Conservation (phyloP, 2,797 vertebrate species). For the Karalla daura region DNA sequence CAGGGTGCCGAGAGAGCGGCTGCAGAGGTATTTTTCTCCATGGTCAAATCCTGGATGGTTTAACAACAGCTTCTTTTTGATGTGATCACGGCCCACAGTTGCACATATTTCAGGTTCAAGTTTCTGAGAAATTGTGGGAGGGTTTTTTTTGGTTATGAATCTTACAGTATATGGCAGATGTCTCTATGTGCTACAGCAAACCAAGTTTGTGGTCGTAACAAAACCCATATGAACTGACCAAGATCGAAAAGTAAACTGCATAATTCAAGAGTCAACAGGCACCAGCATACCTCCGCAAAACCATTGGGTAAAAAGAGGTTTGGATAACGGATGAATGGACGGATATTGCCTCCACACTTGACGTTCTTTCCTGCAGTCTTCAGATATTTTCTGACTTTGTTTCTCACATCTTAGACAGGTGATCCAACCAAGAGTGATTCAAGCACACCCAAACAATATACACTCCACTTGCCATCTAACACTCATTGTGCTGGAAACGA, state of each 20-base stretch:
- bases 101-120: neutral
- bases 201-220: neutral
- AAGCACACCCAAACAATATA: neutral
- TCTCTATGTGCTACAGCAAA: neutral
- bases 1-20: slow-evolving; percentile 6
- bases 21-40: neutral
- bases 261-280: neutral
- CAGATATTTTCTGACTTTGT: neutral
- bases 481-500: slow-evolving; percentile 10
- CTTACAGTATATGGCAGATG: neutral
- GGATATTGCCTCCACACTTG: no score
- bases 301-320: no score
- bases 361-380: neutral
- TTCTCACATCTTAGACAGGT: neutral
- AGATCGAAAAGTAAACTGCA: neutral
- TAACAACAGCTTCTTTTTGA: neutral
- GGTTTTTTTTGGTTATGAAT: neutral
- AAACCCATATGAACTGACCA: neutral
- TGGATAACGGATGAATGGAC: no score
- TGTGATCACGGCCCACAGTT: neutral
- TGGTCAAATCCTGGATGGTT: neutral
- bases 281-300: no score
- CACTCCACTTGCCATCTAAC: neutral
- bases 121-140: neutral
- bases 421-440: slow-evolving; percentile 2